A percentile compares a stretch with the other conserved stretches of the same genome.
Conservation (phyloP, 1,140 invertebrate species). For the Lasioglossum albipes region DNA sequence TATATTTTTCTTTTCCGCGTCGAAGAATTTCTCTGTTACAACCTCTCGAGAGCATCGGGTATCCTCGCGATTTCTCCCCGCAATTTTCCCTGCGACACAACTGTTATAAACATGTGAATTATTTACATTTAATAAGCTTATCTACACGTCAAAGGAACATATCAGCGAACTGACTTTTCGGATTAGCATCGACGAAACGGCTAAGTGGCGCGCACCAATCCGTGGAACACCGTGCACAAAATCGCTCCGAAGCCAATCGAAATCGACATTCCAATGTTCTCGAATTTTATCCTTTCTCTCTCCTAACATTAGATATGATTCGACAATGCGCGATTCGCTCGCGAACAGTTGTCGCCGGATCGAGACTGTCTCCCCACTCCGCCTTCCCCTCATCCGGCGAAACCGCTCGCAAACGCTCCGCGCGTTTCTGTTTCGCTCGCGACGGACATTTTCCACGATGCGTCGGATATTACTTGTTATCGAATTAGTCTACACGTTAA, state of each 20-base stretch:
- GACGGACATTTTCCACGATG: too few species aligned
- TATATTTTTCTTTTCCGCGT: too few species aligned
- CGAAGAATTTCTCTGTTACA: too few species aligned
- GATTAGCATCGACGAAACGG: not conserved
- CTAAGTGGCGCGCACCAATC: not conserved
- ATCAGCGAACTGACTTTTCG: not conserved
- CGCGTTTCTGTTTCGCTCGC: too few species aligned
- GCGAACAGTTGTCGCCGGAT: not conserved
- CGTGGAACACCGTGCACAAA: not conserved
- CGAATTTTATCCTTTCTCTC: not conserved
- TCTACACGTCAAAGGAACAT: not conserved
- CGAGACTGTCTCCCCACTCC: too few species aligned
- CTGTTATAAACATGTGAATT: not conserved
- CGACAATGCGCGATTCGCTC: not conserved
- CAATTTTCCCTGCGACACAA: not conserved
- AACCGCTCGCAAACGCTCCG: not conserved
- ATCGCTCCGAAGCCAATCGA: constrained; percentile 13
- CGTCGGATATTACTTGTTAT: not conserved
- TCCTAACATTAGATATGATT: not conserved
- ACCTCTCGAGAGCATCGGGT: too few species aligned
- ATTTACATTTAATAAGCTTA: not conserved
- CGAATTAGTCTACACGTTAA: too few species aligned
- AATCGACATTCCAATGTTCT: not conserved
- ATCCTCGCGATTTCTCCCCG: too few species aligned
- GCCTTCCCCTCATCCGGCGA: too few species aligned